Evolutionary conservation across 2,888 invertebrate species (phyloP).

Genomic region (Deilephila elpenor): DNA sequence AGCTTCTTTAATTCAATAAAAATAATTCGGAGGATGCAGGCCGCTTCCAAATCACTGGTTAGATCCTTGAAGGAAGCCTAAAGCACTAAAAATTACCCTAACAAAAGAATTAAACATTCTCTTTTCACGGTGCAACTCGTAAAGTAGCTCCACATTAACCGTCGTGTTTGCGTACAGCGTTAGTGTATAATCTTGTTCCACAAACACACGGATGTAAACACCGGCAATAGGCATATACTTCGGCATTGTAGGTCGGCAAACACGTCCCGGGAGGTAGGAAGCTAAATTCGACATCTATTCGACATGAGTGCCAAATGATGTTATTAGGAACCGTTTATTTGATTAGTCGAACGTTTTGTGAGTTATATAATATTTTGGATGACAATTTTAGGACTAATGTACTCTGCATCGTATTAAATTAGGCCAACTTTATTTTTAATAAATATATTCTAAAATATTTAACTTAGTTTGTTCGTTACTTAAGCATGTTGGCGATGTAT

Average conservation of each 20-base stretch:
- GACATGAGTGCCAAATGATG: slow-evolving; percentile 26
- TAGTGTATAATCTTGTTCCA: slow-evolving; percentile 33
- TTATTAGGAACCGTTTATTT: slow-evolving; percentile 26
- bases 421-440: too few species aligned
- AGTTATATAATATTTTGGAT: not conserved
- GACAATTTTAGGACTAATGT: too few species aligned
- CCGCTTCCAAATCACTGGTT: too few species aligned
- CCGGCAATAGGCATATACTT: slow-evolving; percentile 28
- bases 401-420: too few species aligned
- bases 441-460: too few species aligned
- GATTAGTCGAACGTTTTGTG: slow-evolving; percentile 2
- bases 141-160: slow-evolving; percentile 11
- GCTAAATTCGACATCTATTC: slow-evolving; percentile 32
- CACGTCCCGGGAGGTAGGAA: slow-evolving; percentile 27
- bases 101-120: not conserved
- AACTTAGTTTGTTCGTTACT: too few species aligned
- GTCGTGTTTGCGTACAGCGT: slow-evolving; percentile 26
- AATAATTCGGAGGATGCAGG: too few species aligned
- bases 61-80: too few species aligned
- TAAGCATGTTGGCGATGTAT: too few species aligned
- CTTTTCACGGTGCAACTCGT: not conserved
- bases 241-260: slow-evolving; percentile 32
- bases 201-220: slow-evolving; percentile 33
- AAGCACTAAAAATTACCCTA: not conserved
- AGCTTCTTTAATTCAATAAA: too few species aligned